Conservation (phyloP, 23 tunicate species). For the Halocynthia aurantium region DNA sequence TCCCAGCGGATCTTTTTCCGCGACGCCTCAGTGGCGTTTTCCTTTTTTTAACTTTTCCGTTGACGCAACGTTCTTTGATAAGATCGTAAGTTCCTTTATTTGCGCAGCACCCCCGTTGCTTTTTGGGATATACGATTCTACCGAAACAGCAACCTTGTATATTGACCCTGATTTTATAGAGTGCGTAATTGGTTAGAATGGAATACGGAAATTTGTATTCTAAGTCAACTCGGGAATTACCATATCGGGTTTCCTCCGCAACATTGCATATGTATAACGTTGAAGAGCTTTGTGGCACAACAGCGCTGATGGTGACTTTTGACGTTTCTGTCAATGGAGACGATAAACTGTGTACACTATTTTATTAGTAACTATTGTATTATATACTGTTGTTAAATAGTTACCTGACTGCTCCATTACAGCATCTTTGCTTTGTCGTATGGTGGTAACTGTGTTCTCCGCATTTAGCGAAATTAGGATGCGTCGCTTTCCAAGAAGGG, state of each 20-base stretch:
- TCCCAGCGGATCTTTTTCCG: neutral
- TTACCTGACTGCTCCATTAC: constrained; percentile 1
- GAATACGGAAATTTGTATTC: neutral
- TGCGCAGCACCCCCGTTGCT: neutral
- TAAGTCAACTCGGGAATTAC: constrained; percentile 3
- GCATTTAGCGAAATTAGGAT: constrained; percentile 3
- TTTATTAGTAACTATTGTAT: no score
- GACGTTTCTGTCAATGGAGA: neutral
- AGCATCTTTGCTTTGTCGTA: constrained; percentile 7
- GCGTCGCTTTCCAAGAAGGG: constrained; percentile 19
- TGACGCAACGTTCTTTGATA: constrained; percentile 5
- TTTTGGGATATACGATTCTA: neutral
- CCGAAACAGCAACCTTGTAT: constrained; percentile 16
- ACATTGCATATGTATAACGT: neutral
- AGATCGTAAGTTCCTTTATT: neutral
- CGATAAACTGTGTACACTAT: neutral
- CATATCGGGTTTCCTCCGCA: constrained; percentile 1
- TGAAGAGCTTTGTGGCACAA: constrained; percentile 12
- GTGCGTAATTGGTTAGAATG: neutral
- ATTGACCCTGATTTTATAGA: neutral
- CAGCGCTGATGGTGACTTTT: constrained; percentile 4
- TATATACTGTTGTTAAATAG: no score
- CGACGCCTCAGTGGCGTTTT: neutral
- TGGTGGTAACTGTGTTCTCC: constrained; percentile 11
- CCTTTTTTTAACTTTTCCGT: neutral